A percentile compares a stretch with the other conserved stretches of the same genome.
phyloP scores from a whole-genome alignment of 2,113 vertebrate species.

The Sturnira hondurensis region DNA sequence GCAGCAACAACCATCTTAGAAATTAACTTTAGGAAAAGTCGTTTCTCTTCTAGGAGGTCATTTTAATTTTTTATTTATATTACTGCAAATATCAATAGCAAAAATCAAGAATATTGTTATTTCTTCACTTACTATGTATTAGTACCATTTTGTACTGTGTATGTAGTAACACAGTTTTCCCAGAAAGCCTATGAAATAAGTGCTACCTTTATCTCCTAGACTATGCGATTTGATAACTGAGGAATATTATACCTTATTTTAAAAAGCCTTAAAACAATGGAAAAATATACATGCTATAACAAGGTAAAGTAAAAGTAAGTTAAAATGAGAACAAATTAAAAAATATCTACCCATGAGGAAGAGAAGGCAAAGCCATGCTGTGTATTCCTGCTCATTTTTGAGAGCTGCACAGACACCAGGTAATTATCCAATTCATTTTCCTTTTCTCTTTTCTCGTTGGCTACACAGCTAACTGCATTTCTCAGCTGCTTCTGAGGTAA shows the following conservation, averaged over 20 bases:
- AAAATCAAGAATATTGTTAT: not conserved
- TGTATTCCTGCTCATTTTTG: not conserved
- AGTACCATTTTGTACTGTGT: not conserved
- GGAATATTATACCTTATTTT: not conserved
- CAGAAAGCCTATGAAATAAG: not conserved
- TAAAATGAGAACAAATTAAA: not conserved
- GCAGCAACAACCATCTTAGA: not conserved
- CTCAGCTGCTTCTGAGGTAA: not conserved
- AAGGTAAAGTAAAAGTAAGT: not conserved
- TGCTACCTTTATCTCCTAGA: not conserved
- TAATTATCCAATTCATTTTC: not conserved
- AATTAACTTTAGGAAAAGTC: not conserved
- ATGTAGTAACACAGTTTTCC: not conserved
- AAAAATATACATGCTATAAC: not conserved
- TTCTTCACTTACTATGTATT: not conserved
- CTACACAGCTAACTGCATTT: not conserved
- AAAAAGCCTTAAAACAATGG: not conserved
- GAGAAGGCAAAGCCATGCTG: not conserved
- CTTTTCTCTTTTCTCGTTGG: not conserved
- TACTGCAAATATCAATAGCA: not conserved
- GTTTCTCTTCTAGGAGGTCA: not conserved
- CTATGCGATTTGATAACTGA: not conserved
- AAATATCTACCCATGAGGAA: not conserved
- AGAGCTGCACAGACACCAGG: not conserved
- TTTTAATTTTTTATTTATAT: not conserved